Evolutionary conservation across 2,797 vertebrate genomes (phyloP).

Genomic region (Chaenodraco wilsoni): DNA sequence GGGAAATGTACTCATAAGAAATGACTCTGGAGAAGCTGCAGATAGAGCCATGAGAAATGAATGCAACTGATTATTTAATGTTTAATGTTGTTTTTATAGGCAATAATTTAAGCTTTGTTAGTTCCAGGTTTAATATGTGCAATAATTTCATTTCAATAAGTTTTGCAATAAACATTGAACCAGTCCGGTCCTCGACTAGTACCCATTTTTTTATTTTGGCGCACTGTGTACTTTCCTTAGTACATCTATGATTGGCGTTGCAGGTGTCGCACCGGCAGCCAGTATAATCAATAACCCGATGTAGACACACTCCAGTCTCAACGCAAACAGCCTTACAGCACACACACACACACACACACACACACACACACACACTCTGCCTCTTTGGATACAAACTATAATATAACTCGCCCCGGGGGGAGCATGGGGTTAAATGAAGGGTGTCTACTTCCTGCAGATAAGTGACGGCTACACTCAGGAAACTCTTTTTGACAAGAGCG

Average conservation of each 20-base stretch:
- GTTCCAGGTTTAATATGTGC: no score
- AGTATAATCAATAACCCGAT: conserved; percentile 23
- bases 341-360: conserved; percentile 29
- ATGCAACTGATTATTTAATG: no score
- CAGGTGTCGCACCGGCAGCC: background rate
- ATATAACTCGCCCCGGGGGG: conserved; percentile 25
- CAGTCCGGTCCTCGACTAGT: no score
- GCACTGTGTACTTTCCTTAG: no score
- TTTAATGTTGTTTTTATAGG: no score
- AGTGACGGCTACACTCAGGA: conserved; percentile 54
- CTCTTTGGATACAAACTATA: conserved; percentile 17
- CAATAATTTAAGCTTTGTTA: no score
- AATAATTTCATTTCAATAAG: no score
- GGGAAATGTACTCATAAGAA: no score
- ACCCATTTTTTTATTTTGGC: no score
- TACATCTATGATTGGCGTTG: conserved; percentile 8
- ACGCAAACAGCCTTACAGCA: conserved; percentile 43
- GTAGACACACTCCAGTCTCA: conserved; percentile 38
- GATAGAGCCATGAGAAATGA: no score
- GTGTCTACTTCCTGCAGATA: conserved; percentile 78
- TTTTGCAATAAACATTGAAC: no score
- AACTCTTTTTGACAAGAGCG: conserved; percentile 56
- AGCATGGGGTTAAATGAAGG: conserved; percentile 59
- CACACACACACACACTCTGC: conserved; percentile 12
- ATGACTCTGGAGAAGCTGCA: no score